Evolutionary conservation across 2,888 invertebrate species (phyloP).

Genomic region (Sialis fuliginosa): DNA sequence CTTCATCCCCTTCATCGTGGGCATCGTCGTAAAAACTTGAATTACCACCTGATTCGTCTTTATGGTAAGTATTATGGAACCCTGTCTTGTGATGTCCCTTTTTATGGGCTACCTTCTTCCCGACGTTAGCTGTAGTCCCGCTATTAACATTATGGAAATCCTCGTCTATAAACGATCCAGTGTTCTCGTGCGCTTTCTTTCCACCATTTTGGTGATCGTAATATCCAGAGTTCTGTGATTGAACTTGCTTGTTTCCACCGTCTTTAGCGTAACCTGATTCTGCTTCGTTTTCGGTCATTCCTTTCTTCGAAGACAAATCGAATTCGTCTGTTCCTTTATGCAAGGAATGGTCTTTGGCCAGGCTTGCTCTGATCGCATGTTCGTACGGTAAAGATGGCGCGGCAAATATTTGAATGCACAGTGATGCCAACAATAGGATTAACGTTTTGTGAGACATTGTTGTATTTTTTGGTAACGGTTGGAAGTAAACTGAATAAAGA

Average conservation of each 20-base stretch:
- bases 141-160: constrained; percentile 19
- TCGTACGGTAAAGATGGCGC: constrained; percentile 2
- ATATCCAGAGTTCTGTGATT: constrained; percentile 17
- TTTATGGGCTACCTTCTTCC: constrained; percentile 30
- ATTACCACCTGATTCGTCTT: constrained; percentile 50
- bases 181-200: constrained; percentile 16
- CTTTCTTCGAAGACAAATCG: constrained; percentile 11
- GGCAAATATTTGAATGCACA: background rate
- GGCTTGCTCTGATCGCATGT: constrained; percentile 12
- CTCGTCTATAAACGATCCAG: constrained; percentile 11
- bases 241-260: constrained; percentile 17
- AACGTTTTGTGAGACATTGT: no score
- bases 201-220: constrained; percentile 17
- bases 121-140: constrained; percentile 15
- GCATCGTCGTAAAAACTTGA: constrained; percentile 50
- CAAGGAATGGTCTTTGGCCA: constrained; percentile 10
- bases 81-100: constrained; percentile 53
- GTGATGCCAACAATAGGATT: background rate
- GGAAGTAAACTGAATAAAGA: background rate
- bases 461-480: background rate
- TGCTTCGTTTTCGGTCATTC: constrained; percentile 18
- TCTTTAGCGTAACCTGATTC: constrained; percentile 18
- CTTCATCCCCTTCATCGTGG: constrained; percentile 25
- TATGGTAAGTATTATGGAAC: constrained; percentile 49
- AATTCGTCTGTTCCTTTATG: constrained; percentile 12